These are phyloP conservation scores for Puma concolor DNA, from an alignment of 2,113 vertebrate species.

Conservation along the genomic window DNA sequence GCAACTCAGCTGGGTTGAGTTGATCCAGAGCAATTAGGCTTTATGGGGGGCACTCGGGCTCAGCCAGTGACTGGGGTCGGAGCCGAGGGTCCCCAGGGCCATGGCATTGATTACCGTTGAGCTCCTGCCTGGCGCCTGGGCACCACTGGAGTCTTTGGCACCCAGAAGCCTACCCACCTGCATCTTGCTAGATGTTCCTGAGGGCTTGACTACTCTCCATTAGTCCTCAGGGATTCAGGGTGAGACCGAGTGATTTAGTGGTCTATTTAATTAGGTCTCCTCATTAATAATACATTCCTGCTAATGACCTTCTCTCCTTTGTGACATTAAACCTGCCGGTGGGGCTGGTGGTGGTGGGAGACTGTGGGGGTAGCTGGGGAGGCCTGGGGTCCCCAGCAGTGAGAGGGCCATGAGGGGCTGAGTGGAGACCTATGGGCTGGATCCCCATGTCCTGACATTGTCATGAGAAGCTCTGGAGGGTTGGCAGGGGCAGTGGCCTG, in stretches of 20 bases:
- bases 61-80: accelerated
- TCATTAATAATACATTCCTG: conserved; percentile 33
- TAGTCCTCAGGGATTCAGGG: background rate
- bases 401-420: background rate
- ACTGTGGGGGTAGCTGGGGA: background rate
- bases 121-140: too few species aligned
- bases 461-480: background rate
- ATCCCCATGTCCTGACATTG: background rate
- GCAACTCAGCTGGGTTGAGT: too few species aligned
- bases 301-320: conserved; percentile 58
- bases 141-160: background rate
- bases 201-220: background rate
- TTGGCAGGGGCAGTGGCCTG: background rate
- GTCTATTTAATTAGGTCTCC: background rate
- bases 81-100: background rate
- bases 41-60: background rate
- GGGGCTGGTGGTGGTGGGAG: background rate
- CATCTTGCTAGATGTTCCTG: background rate
- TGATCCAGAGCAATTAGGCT: too few species aligned
- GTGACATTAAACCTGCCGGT: conserved; percentile 50
- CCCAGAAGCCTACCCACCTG: background rate
- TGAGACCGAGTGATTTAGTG: background rate
- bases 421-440: background rate
- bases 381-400: too few species aligned
- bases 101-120: accelerated